Percentiles rank a stretch among this genome's conserved stretches.
phyloP scores from a whole-genome alignment of 2,797 vertebrate genomes.

The Poecilia velifera region DNA sequence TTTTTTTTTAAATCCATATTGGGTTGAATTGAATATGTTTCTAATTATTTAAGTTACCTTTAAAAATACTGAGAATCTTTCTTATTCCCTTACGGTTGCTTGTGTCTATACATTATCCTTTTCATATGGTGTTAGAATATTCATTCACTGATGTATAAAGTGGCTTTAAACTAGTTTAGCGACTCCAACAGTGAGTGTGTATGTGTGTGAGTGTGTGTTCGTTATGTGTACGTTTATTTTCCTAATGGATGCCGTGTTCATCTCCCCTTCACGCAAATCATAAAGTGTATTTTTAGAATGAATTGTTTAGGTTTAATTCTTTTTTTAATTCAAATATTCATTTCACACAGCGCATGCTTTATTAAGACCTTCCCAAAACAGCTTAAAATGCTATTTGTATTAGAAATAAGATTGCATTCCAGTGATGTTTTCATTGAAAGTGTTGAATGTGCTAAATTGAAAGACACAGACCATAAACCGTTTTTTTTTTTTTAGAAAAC shows the following conservation, averaged over 20 bases:
- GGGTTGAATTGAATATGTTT: conserved; percentile 8
- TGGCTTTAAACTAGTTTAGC: conserved; percentile 2
- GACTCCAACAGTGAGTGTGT: conserved; percentile 35
- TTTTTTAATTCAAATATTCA: background rate
- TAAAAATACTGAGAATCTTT: conserved; percentile 47
- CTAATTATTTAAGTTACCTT: conserved; percentile 42
- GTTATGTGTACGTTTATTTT: background rate
- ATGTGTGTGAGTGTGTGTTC: conserved; percentile 18
- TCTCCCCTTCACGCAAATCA: conserved; percentile 31
- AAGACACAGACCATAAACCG: conserved; percentile 13
- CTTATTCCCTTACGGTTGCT: background rate
- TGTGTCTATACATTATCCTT: background rate
- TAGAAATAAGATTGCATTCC: background rate
- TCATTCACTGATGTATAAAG: background rate
- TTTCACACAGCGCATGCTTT: background rate
- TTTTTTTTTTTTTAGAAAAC: conserved; percentile 36
- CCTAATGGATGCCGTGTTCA: conserved; percentile 37
- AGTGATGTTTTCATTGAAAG: conserved; percentile 35
- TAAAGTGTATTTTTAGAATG: background rate
- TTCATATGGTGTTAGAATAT: background rate
- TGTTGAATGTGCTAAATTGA: conserved; percentile 28
- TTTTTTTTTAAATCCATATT: background rate
- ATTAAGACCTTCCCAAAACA: background rate
- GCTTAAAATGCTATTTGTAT: background rate
- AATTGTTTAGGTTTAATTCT: background rate